A percentile compares a stretch with the other conserved stretches of the same genome.
Conservation (phyloP, 2,797 vertebrate genomes). For the Peromyscus attwateri region DNA sequence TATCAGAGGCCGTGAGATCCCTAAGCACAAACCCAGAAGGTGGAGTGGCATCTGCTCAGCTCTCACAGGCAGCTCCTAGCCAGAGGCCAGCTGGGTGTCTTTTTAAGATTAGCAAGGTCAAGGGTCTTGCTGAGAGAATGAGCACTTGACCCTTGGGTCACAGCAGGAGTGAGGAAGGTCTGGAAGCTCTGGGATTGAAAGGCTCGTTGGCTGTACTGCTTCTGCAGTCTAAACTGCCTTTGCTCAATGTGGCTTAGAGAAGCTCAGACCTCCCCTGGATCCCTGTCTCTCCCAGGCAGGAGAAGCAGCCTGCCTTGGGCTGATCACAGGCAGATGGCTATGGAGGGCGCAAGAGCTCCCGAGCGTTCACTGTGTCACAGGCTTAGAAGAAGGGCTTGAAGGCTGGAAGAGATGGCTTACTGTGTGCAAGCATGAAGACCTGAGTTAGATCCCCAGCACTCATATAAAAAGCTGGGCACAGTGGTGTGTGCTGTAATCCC, state of each 20-base stretch:
- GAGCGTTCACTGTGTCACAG: neutral
- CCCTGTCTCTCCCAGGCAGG: constrained; percentile 3
- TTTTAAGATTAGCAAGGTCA: constrained; percentile 46
- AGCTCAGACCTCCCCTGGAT: neutral
- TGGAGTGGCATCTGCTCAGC: neutral
- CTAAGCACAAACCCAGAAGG: neutral
- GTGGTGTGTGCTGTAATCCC: neutral
- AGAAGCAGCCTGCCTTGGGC: neutral
- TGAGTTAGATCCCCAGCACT: neutral
- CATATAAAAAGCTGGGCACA: neutral
- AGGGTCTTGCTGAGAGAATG: constrained; percentile 60
- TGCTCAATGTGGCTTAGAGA: neutral
- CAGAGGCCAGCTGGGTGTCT: neutral
- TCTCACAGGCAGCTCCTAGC: neutral
- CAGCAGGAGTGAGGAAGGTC: constrained; percentile 59
- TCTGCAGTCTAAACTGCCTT: neutral
- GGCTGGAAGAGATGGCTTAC: neutral
- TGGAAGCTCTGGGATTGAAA: constrained; percentile 56
- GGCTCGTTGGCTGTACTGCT: neutral
- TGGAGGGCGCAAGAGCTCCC: neutral
- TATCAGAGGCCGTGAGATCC: neutral
- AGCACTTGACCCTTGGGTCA: constrained; percentile 58
- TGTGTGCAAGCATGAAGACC: neutral
- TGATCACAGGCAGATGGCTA: neutral
- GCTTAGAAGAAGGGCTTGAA: constrained; percentile 10